Conservation (phyloP, 2,888 invertebrate species). For the Dasysyrphus albostriatus region DNA sequence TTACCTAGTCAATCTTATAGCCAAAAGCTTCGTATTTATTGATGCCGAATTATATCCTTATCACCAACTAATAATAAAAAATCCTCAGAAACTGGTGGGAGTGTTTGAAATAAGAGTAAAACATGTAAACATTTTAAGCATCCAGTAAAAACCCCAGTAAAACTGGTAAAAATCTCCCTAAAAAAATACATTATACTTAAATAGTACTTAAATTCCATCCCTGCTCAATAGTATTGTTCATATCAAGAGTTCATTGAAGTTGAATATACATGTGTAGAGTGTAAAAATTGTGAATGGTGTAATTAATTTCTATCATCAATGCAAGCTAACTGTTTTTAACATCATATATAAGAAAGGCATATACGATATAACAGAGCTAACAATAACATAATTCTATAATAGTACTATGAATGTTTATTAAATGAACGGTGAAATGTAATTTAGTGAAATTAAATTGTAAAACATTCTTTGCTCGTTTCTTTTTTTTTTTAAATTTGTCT, state of each 20-base stretch:
- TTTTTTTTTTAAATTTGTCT: background rate
- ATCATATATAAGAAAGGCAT: slow-evolving; percentile 6
- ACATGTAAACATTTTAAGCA: too few relatives aligned
- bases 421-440: slow-evolving; percentile 51
- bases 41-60: too few relatives aligned
- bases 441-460: slow-evolving; percentile 49
- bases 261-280: background rate
- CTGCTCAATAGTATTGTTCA: background rate
- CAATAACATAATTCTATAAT: slow-evolving; percentile 7
- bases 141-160: too few relatives aligned
- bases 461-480: slow-evolving; percentile 17
- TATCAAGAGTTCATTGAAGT: slow-evolving; percentile 31
- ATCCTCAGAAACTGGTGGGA: too few relatives aligned
- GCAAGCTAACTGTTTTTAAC: slow-evolving; percentile 41
- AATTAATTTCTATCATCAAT: slow-evolving; percentile 64
- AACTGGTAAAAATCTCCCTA: too few relatives aligned
- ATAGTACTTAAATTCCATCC: background rate
- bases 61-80: too few relatives aligned
- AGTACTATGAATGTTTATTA: slow-evolving; percentile 21
- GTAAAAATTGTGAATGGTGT: slow-evolving; percentile 20
- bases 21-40: too few relatives aligned
- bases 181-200: too few relatives aligned
- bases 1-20: too few relatives aligned
- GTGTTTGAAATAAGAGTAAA: too few relatives aligned
- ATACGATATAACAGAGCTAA: slow-evolving; percentile 16